These are phyloP conservation scores for Suncus etruscus DNA, from an alignment of 2,113 vertebrate species.

Conservation along the genomic window DNA sequence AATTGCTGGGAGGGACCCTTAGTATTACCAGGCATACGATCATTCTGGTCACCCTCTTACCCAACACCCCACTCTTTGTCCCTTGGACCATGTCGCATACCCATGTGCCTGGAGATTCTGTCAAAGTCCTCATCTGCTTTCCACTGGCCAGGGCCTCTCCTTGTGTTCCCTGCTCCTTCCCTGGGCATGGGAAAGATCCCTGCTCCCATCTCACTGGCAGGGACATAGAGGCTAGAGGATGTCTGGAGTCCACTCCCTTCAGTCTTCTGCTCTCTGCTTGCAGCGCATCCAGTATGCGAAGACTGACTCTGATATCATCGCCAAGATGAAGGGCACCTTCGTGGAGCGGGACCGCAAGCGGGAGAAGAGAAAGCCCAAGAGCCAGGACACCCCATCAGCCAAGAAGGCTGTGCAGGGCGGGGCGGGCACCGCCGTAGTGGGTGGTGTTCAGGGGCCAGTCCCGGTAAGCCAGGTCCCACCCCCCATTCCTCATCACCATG, in stretches of 20 bases:
- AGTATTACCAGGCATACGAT: no score
- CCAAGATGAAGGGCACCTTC: constrained; percentile 96
- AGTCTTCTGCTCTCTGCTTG: background rate
- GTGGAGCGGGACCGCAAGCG: constrained; percentile 95
- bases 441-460: constrained; percentile 88
- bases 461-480: constrained; percentile 86
- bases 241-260: background rate
- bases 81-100: no score
- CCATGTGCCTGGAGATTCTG: no score
- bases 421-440: constrained; percentile 83
- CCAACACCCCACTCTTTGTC: background rate
- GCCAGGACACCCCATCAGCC: constrained; percentile 82
- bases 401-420: constrained; percentile 90
- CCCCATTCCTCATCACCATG: fast-evolving
- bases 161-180: no score
- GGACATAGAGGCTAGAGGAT: no score
- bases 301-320: constrained; percentile 94
- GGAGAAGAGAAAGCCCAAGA: constrained; percentile 92
- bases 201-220: background rate
- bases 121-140: no score
- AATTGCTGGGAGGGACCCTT: no score
- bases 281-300: constrained; percentile 95
- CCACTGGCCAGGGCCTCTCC: background rate
- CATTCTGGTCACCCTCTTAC: no score
- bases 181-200: background rate